Evolutionary conservation across 1,140 invertebrate species (phyloP).

Genomic region (Zaprionus ghesquierei): DNA sequence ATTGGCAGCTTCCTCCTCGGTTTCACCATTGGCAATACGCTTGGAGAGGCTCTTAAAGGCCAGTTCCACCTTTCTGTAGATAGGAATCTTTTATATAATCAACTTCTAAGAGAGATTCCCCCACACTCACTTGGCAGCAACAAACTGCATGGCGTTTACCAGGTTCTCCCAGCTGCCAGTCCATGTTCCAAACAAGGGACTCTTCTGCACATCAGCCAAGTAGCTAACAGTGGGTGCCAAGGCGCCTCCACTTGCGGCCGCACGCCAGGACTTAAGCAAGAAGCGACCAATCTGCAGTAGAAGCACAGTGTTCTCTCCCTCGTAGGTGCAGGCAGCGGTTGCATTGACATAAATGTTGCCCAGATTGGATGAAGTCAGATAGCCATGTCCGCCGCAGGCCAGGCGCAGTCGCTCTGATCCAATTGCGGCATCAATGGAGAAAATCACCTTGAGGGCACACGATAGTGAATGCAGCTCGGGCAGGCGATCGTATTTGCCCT

Average conservation of each 20-base stretch:
- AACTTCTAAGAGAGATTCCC: not conserved
- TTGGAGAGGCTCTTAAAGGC: constrained; percentile 87
- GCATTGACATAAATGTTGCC: constrained; percentile 90
- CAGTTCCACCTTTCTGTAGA: constrained; percentile 87
- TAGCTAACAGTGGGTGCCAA: constrained; percentile 87
- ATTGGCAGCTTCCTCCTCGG: constrained; percentile 92
- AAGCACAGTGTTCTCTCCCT: constrained; percentile 97
- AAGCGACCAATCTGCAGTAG: constrained; percentile 94
- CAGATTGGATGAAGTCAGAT: constrained; percentile 92
- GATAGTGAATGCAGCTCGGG: constrained; percentile 95
- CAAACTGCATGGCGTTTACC: constrained; percentile 86
- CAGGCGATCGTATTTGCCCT: constrained; percentile 89
- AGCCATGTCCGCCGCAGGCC: constrained; percentile 97
- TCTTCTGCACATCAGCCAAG: constrained; percentile 83
- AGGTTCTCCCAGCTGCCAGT: constrained; percentile 86
- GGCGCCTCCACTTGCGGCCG: constrained; percentile 84
- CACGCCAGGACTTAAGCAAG: constrained; percentile 89
- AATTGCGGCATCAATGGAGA: constrained; percentile 87
- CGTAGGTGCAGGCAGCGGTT: constrained; percentile 94
- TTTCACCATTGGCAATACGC: constrained; percentile 84
- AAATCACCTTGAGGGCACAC: constrained; percentile 94
- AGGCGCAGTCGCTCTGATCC: constrained; percentile 91
- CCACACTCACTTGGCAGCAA: constrained; percentile 87
- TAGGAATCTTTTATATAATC: not conserved
- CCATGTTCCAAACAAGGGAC: constrained; percentile 83